Conservation (phyloP, 2,888 invertebrate genomes). For the Plagiodera versicolora region DNA sequence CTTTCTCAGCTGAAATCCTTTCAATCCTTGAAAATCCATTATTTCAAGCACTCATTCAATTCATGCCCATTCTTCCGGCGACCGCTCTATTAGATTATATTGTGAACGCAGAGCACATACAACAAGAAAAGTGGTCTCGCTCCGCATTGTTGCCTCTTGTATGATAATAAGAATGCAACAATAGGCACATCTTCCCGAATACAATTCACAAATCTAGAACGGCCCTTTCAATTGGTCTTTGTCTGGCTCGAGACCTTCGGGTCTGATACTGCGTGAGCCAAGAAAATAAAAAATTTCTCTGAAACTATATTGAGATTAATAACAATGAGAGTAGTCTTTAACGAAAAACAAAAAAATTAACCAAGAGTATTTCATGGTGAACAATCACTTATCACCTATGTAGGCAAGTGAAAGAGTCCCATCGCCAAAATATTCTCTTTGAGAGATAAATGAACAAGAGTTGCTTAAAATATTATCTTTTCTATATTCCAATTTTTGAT, state of each 20-base stretch:
- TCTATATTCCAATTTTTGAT: too few relatives aligned
- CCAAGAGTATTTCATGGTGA: too few relatives aligned
- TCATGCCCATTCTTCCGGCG: conserved; percentile 19
- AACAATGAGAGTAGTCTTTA: too few relatives aligned
- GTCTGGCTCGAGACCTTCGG: conserved; percentile 19
- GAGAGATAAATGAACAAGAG: too few relatives aligned
- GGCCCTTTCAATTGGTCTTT: conserved; percentile 29
- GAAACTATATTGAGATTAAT: not conserved
- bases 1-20: not conserved
- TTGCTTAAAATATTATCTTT: too few relatives aligned
- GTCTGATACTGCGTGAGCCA: conserved; percentile 22
- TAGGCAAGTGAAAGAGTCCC: too few relatives aligned
- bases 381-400: too few relatives aligned
- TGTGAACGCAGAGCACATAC: conserved; percentile 43
- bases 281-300: not conserved
- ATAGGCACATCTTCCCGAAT: conserved; percentile 40
- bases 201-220: conserved; percentile 38
- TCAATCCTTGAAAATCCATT: not conserved
- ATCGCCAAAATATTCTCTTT: too few relatives aligned
- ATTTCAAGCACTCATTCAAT: conserved; percentile 7
- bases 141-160: conserved; percentile 40
- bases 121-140: conserved; percentile 37
- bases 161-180: conserved; percentile 45
- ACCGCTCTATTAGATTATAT: conserved; percentile 39
- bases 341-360: too few relatives aligned